These are phyloP conservation scores for Amblyjoppa fuscipennis DNA, from an alignment of 2,888 invertebrate genomes.

Conservation along the genomic window DNA sequence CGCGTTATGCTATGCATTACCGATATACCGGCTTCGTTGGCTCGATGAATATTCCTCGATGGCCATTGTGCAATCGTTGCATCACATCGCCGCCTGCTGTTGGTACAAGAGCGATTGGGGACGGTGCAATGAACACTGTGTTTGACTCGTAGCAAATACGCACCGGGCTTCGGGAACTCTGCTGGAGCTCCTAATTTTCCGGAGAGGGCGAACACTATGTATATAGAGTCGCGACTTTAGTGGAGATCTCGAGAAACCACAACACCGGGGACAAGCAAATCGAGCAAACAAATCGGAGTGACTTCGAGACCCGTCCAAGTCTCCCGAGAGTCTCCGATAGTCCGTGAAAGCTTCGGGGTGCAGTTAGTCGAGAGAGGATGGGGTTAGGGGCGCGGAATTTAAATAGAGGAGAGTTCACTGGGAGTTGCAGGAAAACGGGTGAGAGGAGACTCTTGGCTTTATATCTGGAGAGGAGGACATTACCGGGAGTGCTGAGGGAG, in stretches of 20 bases:
- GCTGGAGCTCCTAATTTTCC: constrained; percentile 21
- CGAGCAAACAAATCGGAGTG: constrained; percentile 38
- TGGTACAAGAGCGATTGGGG: neutral
- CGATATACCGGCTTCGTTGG: neutral
- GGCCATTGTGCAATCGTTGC: neutral
- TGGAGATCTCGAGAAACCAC: constrained; percentile 29
- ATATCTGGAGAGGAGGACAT: constrained; percentile 13
- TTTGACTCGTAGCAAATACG: constrained; percentile 24
- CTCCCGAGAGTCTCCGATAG: constrained; percentile 22
- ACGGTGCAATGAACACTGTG: neutral
- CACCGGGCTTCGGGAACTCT: neutral
- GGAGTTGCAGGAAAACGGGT: neutral
- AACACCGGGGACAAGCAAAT: constrained; percentile 14
- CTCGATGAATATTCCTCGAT: constrained; percentile 7
- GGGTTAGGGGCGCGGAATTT: constrained; percentile 7
- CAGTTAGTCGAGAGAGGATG: neutral
- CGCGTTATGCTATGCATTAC: neutral
- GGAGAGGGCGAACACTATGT: neutral
- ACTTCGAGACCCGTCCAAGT: constrained; percentile 11
- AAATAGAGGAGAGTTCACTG: constrained; percentile 15
- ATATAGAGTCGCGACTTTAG: neutral
- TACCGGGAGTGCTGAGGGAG: constrained; percentile 23
- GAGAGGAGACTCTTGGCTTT: constrained; percentile 2
- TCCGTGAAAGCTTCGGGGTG: neutral
- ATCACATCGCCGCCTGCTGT: neutral